Conservation (phyloP, 2,113 vertebrate genomes). For the Onychostoma macrolepis region DNA sequence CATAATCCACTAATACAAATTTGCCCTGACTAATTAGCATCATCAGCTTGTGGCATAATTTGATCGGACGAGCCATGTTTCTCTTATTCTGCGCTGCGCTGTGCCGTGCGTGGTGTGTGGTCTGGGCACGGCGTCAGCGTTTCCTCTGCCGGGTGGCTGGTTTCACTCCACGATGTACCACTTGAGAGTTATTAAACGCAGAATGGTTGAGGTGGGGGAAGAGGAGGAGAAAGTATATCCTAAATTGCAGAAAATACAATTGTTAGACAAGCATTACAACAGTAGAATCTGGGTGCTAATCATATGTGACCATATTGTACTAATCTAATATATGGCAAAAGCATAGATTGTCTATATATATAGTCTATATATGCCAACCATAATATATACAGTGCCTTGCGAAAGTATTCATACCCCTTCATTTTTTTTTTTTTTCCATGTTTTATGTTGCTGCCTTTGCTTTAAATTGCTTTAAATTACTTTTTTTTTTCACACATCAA, state of each 20-base stretch:
- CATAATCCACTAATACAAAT: slow-evolving; percentile 79
- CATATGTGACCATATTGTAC: background rate
- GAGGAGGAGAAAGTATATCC: background rate
- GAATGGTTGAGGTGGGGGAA: slow-evolving; percentile 9
- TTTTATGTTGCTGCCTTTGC: too few relatives aligned
- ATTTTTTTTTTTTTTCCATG: too few relatives aligned
- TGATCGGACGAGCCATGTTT: slow-evolving; percentile 69
- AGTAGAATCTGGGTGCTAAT: background rate
- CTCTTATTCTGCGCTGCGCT: slow-evolving; percentile 13
- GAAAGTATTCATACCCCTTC: too few relatives aligned
- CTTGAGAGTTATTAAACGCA: slow-evolving; percentile 32
- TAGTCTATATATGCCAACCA: too few relatives aligned
- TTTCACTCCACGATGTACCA: slow-evolving; percentile 56
- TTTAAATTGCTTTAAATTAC: too few relatives aligned
- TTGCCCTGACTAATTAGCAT: slow-evolving; percentile 80
- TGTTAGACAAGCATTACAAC: background rate
- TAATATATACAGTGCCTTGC: too few relatives aligned
- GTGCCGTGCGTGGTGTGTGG: background rate
- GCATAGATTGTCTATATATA: background rate
- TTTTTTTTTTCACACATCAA: too few relatives aligned
- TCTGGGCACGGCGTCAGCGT: background rate
- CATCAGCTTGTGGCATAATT: slow-evolving; percentile 75
- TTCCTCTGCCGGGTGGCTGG: slow-evolving; percentile 55
- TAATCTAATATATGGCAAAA: background rate
- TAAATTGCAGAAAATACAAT: background rate